Base-by-base conservation (phyloP, 2,797 vertebrate species). In the Muscicapa striata region DNA sequence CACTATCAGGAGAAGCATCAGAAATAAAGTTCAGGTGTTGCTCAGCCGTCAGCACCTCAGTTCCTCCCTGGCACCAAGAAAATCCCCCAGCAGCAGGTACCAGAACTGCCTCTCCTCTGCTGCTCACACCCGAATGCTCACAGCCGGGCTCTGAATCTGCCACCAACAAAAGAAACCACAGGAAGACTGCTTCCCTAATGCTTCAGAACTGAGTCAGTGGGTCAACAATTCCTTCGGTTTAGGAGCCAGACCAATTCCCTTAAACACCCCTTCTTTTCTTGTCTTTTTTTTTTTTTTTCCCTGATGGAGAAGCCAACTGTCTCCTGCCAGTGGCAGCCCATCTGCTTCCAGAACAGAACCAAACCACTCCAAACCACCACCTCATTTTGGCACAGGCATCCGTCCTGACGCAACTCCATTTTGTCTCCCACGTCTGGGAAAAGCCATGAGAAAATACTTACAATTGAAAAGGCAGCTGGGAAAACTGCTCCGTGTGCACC, bases 171-270 rank as follows among this genome's bases (percentile, higher is more conserved):
- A 93, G 96, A 97, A 98, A 97, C 96, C 97, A 98, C 97, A 97
- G 78, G 95, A 93, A 97, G 89, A 94, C 95, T 98, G 97, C 96
- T 97, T 97, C 97, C 95, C 93, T 94, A 93, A 96, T 97, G 98
- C 97, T 96, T 98, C 93, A 84, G 89, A 97, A 98, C 97, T 97
- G 98, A 98, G 97, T 98, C 98, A 98, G 97, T 97, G 97, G 97
- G 97, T 97, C 98, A 98, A 95, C 94, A 97, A 96, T 97, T 94
- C 96, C 94, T 92, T 59, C 48, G 43, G 63, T 96, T 82, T 45
- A 89, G 76, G 88, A 96, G 92, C 87, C 77, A 95, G 91, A 97
- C 85, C 93, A 94, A 93, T 95, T 97, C 94, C 96, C 93, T 92
- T 82, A 89, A 95, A 96, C 72, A 77, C 70, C 79, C 92, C 97